Evolutionary conservation across 2,113 vertebrate species (phyloP).

Genomic region (Dipodomys ordii): DNA sequence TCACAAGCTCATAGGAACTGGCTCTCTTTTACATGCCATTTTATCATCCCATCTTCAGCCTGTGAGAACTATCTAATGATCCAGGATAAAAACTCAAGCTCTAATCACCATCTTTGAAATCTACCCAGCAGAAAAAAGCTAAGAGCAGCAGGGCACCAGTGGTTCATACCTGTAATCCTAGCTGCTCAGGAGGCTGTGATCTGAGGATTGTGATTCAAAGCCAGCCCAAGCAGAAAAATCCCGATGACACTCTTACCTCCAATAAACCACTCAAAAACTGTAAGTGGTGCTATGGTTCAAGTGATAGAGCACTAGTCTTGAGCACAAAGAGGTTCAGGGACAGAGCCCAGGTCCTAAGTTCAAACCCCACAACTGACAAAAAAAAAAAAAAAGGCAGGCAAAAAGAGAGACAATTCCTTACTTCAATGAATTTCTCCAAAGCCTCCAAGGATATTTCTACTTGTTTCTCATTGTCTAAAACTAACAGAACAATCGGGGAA

Average conservation of each 20-base stretch:
- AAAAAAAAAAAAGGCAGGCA: too few relatives aligned
- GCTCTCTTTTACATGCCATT: neutral
- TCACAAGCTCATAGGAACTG: neutral
- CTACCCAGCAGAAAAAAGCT: neutral
- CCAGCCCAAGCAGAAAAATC: too few relatives aligned
- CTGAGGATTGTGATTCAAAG: too few relatives aligned
- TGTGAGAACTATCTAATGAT: neutral
- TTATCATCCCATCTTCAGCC: neutral
- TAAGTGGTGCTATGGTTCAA: too few relatives aligned
- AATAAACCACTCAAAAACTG: too few relatives aligned
- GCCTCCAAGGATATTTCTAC: neutral
- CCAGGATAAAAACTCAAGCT: neutral
- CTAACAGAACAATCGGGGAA: neutral
- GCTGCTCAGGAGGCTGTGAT: too few relatives aligned
- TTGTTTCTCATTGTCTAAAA: neutral
- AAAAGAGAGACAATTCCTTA: neutral
- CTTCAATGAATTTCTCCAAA: neutral
- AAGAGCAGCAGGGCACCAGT: neutral
- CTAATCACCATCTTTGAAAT: neutral
- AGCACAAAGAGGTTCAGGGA: too few relatives aligned
- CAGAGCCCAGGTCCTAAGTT: too few relatives aligned
- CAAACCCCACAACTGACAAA: too few relatives aligned
- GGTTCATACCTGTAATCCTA: too few relatives aligned
- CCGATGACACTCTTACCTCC: too few relatives aligned
- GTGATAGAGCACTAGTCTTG: too few relatives aligned